A percentile compares a stretch with the other conserved stretches of the same genome.
Conservation (phyloP, 2,797 vertebrate genomes). For the Sebastes iracundus region DNA sequence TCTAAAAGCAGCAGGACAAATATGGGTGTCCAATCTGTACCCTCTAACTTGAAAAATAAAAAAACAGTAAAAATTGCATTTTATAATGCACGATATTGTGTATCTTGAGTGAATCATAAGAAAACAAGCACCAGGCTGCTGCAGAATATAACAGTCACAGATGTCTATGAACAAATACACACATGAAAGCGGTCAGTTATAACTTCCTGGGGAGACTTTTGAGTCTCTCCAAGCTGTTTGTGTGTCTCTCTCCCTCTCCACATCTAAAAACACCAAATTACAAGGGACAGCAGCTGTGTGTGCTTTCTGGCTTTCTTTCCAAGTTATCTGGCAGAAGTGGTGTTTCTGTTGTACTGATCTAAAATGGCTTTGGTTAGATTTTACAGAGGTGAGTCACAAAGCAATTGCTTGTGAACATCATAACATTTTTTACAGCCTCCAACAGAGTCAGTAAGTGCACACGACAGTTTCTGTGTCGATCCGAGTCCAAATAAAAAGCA, state of each 20-base stretch:
- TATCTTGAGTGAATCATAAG: not conserved
- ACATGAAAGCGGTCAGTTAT: conserved; percentile 1
- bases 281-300: conserved; percentile 15
- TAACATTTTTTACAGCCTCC: conserved; percentile 14
- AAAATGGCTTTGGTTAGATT: conserved; percentile 11
- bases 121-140: not conserved
- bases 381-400: conserved; percentile 15
- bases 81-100: not conserved
- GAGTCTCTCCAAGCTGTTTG: not conserved
- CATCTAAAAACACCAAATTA: conserved; percentile 35
- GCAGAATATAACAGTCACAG: not conserved
- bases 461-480: conserved; percentile 11
- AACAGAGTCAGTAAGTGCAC: conserved; percentile 11
- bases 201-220: conserved; percentile 12
- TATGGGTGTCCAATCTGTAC: not conserved
- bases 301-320: conserved; percentile 13
- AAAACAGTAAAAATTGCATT: not conserved
- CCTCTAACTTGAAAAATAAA: not conserved
- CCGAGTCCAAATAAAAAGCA: conserved; percentile 5
- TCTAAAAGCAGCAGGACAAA: not conserved
- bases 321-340: conserved; percentile 2
- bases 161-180: not conserved
- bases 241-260: not conserved
- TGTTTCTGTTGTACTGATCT: not conserved
- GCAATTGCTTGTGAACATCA: conserved; percentile 32